Conservation (phyloP, 2,113 vertebrate species). For the Corythornis cristatus region DNA sequence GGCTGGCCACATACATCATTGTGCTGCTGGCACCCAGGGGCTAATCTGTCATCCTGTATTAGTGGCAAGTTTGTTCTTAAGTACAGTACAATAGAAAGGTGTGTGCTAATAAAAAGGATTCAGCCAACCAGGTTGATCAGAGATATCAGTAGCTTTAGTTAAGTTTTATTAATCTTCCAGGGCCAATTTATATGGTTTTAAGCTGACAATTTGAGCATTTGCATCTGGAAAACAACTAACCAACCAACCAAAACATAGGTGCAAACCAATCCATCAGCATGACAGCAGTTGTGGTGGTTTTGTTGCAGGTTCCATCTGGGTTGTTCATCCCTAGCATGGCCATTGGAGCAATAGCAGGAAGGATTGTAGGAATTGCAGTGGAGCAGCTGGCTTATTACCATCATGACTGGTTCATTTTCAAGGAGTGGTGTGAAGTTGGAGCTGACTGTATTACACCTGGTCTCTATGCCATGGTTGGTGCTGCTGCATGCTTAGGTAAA, state of each 20-base stretch:
- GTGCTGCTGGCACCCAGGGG: not conserved
- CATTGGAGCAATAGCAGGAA: constrained; percentile 94
- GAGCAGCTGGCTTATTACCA: constrained; percentile 97
- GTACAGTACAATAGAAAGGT: not conserved
- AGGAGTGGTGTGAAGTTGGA: constrained; percentile 97
- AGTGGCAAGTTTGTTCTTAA: not conserved
- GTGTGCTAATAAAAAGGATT: not conserved
- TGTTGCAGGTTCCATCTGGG: constrained; percentile 89
- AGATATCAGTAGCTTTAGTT: not conserved
- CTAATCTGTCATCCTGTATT: not conserved
- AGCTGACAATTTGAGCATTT: not conserved
- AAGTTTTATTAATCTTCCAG: not conserved
- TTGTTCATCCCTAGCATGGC: constrained; percentile 99
- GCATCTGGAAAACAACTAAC: not conserved
- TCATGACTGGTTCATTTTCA: constrained; percentile 98
- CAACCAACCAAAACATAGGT: not conserved
- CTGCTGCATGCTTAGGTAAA: constrained; percentile 92
- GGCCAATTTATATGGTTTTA: not conserved
- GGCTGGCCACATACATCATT: not conserved
- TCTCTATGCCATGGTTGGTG: constrained; percentile 98
- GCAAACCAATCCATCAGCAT: rapidly evolving
- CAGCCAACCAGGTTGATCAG: not conserved
- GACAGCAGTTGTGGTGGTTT: not conserved
- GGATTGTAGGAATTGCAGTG: constrained; percentile 96
- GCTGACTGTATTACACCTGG: constrained; percentile 97